These are phyloP conservation scores for Fukomys damarensis DNA, from an alignment of 2,113 vertebrate species.

Conservation along the genomic window DNA sequence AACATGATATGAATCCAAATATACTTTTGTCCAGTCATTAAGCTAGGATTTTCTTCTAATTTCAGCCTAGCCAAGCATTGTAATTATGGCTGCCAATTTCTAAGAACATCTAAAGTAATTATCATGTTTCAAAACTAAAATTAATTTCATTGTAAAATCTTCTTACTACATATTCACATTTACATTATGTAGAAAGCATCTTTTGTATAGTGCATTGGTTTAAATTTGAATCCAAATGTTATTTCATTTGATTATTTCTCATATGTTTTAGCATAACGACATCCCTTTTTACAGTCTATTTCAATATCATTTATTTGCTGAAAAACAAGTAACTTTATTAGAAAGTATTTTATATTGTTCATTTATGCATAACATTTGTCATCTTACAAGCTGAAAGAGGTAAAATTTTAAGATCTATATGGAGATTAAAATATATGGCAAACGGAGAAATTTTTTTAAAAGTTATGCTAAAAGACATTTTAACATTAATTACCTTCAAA, in stretches of 20 bases:
- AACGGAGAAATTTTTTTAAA: background rate
- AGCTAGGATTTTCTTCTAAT: background rate
- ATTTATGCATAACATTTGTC: no score
- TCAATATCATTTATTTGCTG: background rate
- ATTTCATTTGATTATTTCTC: background rate
- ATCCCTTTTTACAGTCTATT: background rate
- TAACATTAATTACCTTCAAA: background rate
- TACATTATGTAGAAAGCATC: background rate
- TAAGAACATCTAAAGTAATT: background rate
- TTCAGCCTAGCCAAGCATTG: background rate
- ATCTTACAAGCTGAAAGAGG: background rate
- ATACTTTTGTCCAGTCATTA: background rate
- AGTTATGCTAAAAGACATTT: background rate
- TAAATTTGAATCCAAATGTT: background rate
- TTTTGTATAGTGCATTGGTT: background rate
- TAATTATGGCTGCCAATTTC: background rate
- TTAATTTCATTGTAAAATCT: background rate
- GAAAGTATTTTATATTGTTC: background rate
- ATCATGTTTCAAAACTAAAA: background rate
- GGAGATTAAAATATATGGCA: background rate
- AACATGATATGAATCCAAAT: background rate
- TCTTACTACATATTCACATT: background rate
- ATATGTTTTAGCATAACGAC: background rate
- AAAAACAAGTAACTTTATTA: background rate
- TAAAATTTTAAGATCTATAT: background rate